Percentiles rank a stretch among this genome's conserved stretches.
Evolutionary conservation across 2,113 vertebrate species (phyloP).

Genomic region (Rhinichthys klamathensis): DNA sequence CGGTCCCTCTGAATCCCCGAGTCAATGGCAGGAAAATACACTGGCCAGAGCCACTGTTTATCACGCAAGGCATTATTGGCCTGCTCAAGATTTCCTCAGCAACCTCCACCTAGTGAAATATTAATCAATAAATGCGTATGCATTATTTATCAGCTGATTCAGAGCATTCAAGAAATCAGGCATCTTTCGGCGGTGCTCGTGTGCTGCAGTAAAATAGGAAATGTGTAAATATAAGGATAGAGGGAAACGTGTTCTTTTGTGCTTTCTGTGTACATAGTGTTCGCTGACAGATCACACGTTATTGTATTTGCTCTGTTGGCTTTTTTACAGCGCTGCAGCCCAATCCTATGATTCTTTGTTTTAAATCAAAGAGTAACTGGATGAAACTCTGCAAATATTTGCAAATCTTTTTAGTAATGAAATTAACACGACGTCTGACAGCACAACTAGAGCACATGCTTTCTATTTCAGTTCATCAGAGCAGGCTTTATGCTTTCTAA

Average conservation of each 20-base stretch:
- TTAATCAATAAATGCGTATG: constrained; percentile 66
- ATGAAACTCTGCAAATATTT: constrained; percentile 12
- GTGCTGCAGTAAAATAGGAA: constrained; percentile 18
- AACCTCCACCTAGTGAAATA: constrained; percentile 57
- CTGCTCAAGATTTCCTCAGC: constrained; percentile 49
- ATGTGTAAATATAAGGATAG: constrained; percentile 18
- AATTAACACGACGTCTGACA: constrained; percentile 13
- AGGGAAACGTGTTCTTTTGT: neutral
- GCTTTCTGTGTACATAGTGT: constrained; percentile 14
- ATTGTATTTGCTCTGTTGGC: constrained; percentile 13
- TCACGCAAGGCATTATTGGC: constrained; percentile 60
- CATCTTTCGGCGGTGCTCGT: neutral
- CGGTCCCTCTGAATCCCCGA: constrained; percentile 1
- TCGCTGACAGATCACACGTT: constrained; percentile 20
- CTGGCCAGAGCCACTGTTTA: constrained; percentile 58
- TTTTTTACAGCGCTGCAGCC: neutral
- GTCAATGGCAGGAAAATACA: constrained; percentile 28
- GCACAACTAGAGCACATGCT: neutral
- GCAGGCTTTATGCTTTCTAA: constrained; percentile 2
- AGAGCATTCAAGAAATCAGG: constrained; percentile 40
- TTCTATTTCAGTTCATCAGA: constrained; percentile 10
- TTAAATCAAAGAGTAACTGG: neutral
- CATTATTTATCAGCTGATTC: constrained; percentile 66
- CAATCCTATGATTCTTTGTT: neutral
- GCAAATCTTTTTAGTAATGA: constrained; percentile 4